These are phyloP conservation scores for Mycteria americana DNA, from an alignment of 2,797 vertebrate species.

Conservation along the genomic window DNA sequence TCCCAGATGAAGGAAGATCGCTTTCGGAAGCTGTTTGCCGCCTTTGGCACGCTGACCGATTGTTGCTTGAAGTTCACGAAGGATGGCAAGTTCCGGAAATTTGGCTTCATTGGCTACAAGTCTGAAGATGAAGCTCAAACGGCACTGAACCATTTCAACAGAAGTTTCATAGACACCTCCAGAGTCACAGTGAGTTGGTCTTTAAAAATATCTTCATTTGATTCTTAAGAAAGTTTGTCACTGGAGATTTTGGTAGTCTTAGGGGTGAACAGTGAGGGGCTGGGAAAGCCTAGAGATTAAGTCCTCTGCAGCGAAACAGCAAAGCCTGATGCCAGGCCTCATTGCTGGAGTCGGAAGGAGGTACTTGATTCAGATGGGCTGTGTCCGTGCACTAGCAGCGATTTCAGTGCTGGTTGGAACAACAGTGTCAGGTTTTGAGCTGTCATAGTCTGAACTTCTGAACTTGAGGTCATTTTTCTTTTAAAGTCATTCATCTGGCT, in stretches of 20 bases:
- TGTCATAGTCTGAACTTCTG: background rate
- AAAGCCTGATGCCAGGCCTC: background rate
- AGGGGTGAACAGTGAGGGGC: background rate
- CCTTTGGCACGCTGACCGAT: constrained; percentile 90
- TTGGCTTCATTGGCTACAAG: constrained; percentile 95
- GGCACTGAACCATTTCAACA: constrained; percentile 87
- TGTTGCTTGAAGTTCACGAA: constrained; percentile 93
- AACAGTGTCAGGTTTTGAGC: background rate
- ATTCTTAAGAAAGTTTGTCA: background rate
- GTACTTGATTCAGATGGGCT: background rate
- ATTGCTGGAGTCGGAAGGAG: background rate
- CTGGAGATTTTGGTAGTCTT: background rate
- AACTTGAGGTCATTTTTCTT: background rate
- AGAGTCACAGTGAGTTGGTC: constrained; percentile 82
- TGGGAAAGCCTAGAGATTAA: background rate
- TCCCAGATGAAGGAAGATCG: constrained; percentile 91
- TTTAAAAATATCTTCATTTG: rapidly evolving
- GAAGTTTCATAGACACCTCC: constrained; percentile 90
- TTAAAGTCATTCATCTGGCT: background rate
- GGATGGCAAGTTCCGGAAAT: constrained; percentile 92
- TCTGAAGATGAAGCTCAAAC: constrained; percentile 83
- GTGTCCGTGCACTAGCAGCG: rapidly evolving
- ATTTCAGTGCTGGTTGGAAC: background rate
- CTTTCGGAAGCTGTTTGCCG: constrained; percentile 85
- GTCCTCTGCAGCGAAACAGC: background rate